These are phyloP conservation scores for Drosophila cardini DNA, from an alignment of 1,140 invertebrate genomes.

Conservation along the genomic window DNA sequence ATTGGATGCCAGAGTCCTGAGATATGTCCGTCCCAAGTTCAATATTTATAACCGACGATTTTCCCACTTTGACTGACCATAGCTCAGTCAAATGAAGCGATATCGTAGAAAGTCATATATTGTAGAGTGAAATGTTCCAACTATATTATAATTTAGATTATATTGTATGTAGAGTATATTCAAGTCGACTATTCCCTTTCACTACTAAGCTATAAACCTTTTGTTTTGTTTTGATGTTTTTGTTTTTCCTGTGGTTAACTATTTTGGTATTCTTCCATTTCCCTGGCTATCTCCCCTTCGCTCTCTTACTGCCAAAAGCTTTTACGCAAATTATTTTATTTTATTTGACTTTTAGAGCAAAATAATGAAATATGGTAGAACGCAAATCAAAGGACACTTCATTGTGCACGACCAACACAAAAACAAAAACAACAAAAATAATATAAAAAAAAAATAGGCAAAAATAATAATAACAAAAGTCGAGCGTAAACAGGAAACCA, in stretches of 20 bases:
- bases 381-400: constrained; percentile 71
- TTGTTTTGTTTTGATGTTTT: constrained; percentile 21
- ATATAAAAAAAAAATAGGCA: constrained; percentile 35
- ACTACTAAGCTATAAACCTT: neutral
- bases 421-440: constrained; percentile 10
- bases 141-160: too few relatives aligned
- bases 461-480: constrained; percentile 32
- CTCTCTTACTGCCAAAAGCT: constrained; percentile 47
- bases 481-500: constrained; percentile 10
- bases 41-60: too few relatives aligned
- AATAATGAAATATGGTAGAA: constrained; percentile 71
- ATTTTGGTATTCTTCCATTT: constrained; percentile 41
- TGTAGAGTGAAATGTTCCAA: too few relatives aligned
- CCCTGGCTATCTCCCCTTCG: neutral
- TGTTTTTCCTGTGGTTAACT: constrained; percentile 55
- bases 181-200: neutral
- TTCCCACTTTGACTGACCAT: too few relatives aligned
- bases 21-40: too few relatives aligned
- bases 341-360: constrained; percentile 51
- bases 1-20: too few relatives aligned
- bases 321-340: constrained; percentile 77
- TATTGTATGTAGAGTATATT: constrained; percentile 5
- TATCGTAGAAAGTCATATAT: too few relatives aligned
- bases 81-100: too few relatives aligned
- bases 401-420: constrained; percentile 37